A percentile compares a stretch with the other conserved stretches of the same genome.
Conservation (phyloP, 2,888 invertebrate species). For the Latrodectus hesperus region DNA sequence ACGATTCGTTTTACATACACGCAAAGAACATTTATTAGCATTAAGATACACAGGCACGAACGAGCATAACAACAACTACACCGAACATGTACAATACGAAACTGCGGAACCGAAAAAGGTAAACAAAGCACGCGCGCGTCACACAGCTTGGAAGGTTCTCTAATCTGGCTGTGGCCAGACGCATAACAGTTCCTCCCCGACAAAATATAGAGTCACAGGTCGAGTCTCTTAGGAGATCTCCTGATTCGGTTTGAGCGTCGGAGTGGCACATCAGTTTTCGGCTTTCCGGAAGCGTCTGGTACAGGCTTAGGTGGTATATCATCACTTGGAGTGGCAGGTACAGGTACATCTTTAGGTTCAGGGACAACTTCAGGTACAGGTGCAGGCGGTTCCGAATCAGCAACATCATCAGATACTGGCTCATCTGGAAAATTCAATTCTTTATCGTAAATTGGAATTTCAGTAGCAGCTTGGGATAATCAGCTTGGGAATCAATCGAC, state of each 20-base stretch:
- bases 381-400: constrained; percentile 40
- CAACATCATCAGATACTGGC: constrained; percentile 38
- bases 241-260: too few relatives aligned
- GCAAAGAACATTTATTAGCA: constrained; percentile 45
- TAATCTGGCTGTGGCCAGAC: constrained; percentile 46
- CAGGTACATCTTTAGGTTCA: too few relatives aligned
- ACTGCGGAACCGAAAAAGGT: neutral
- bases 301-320: too few relatives aligned
- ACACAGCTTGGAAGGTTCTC: constrained; percentile 44
- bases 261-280: too few relatives aligned
- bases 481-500: too few relatives aligned
- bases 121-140: constrained; percentile 24
- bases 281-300: too few relatives aligned
- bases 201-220: constrained; percentile 45
- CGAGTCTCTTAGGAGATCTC: constrained; percentile 40
- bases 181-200: constrained; percentile 48
- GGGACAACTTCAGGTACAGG: too few relatives aligned
- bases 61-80: constrained; percentile 42
- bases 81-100: constrained; percentile 46
- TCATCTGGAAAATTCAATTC: constrained; percentile 40
- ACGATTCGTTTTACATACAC: constrained; percentile 48
- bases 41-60: constrained; percentile 40
- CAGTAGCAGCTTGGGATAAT: constrained; percentile 41
- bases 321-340: too few relatives aligned
- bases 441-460: constrained; percentile 42